Base-by-base conservation (phyloP, 1,140 invertebrate genomes). In the Steinernema feltiae region DNA sequence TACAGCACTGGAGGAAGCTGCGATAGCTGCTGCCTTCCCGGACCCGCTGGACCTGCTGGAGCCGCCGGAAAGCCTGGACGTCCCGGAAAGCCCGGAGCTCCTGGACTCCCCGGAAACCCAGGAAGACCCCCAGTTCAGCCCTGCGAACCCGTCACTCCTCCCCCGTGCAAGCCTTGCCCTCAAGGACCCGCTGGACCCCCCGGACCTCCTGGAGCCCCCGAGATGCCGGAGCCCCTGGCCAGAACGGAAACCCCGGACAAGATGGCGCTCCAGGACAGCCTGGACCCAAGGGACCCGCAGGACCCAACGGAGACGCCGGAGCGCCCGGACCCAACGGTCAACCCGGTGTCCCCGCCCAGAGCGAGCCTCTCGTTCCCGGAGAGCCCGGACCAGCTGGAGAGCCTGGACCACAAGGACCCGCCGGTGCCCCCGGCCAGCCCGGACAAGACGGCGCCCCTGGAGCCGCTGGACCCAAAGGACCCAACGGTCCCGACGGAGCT, bases 71-170 rank as follows among this genome's bases (percentile, higher is more conserved):
- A 78, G 29, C 82, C 82, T 15, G 82, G 82, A 75, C 53, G 77
- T 0, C 76, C 80, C 32, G 82, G 82, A 81, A 84, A 83, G 41
- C 82, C 83, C 31, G 82, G 82, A 75, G 80, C 82, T 30, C 81
- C 81, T 70, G 81, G 81, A 75, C 48, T 70, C n/a, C 82, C 81
- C 48, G 81, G 81, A 75, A 77, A 78, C n/a, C 76, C 82, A 35
- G 78, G 81, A 46, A 71, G 69, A 32, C 71, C 80, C 48, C 77
- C 70, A 32, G 53, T 63, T 21, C 72, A 73, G 21, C 80, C 79
- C 32, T 81, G 80, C 72, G 75, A 78, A 35, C 80, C 80, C 30
- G 30, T 70, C 48, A 81, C 80, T 32, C 80, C 81, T 69, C n/a
- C n/a, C n/a, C n/a, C n/a, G n/a, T n/a, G n/a, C n/a, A n/a, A n/a